phyloP scores from a whole-genome alignment of 2,888 invertebrate species.

The Dicyrtoma fusca region DNA sequence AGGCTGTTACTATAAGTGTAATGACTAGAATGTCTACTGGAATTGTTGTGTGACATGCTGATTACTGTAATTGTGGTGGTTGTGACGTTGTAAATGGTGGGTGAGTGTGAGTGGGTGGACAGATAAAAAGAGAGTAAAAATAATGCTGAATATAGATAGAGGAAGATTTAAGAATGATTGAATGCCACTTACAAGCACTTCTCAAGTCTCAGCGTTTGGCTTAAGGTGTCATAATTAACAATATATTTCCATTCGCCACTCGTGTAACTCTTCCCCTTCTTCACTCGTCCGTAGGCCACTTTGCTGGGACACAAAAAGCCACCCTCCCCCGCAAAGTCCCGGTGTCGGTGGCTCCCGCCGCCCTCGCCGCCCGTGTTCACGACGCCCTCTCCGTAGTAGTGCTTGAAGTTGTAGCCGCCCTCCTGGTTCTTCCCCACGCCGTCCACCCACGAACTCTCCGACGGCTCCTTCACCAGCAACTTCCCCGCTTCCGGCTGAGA shows the following conservation, averaged over 20 bases:
- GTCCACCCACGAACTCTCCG: conserved; percentile 60
- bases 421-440: conserved; percentile 66
- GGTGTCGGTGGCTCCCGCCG: conserved; percentile 37
- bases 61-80: too few species aligned
- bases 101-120: not conserved
- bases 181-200: conserved; percentile 72
- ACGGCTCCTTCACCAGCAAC: conserved; percentile 68
- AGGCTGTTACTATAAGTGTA: too few species aligned
- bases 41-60: too few species aligned
- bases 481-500: conserved; percentile 67
- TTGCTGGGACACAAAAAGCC: conserved; percentile 80
- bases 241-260: conserved; percentile 84
- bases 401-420: conserved; percentile 58
- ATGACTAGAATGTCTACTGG: too few species aligned
- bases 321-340: conserved; percentile 64
- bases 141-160: conserved; percentile 9
- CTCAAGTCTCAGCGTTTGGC: conserved; percentile 78
- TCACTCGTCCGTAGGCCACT: conserved; percentile 77
- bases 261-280: conserved; percentile 73
- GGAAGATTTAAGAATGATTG: not conserved
- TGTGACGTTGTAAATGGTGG: too few species aligned
- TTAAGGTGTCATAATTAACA: conserved; percentile 77
- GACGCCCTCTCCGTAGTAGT: conserved; percentile 58
- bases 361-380: conserved; percentile 23
- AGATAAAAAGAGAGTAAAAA: not conserved